These are phyloP conservation scores for Tenthredo mesomela DNA, from an alignment of 2,888 invertebrate species.

Conservation along the genomic window DNA sequence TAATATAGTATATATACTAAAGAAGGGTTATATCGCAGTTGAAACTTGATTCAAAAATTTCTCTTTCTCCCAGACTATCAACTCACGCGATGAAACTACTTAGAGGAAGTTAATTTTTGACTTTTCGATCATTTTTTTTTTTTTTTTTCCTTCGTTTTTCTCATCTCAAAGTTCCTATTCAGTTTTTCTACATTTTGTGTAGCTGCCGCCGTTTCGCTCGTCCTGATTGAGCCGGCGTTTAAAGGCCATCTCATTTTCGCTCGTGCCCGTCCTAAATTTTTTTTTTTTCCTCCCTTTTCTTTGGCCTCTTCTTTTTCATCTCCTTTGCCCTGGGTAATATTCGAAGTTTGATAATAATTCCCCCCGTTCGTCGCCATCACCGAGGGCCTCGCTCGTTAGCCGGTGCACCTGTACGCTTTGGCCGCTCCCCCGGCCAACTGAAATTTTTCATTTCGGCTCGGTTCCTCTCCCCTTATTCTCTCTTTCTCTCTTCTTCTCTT, in stretches of 20 bases:
- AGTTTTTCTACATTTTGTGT: constrained; percentile 27
- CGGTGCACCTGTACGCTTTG: constrained; percentile 69
- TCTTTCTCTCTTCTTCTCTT: too few relatives aligned
- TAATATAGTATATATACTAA: background rate
- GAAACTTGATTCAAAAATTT: background rate
- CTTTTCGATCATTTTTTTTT: background rate
- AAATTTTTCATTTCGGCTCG: constrained; percentile 72
- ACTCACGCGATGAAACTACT: constrained; percentile 7
- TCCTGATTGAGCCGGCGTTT: background rate
- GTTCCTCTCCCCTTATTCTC: constrained; percentile 28
- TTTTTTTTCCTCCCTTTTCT: constrained; percentile 26
- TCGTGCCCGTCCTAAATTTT: constrained; percentile 38
- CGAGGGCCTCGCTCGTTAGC: constrained; percentile 66
- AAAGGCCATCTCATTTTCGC: constrained; percentile 38
- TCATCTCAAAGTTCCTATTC: background rate
- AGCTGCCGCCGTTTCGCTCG: constrained; percentile 20
- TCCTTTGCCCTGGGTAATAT: constrained; percentile 58
- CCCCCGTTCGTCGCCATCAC: constrained; percentile 48
- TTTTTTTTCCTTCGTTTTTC: background rate
- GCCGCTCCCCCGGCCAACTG: constrained; percentile 60
- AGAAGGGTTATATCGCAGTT: background rate
- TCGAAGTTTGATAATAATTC: constrained; percentile 57
- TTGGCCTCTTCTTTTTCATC: constrained; percentile 59
- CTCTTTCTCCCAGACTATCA: background rate
- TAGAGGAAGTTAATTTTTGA: background rate